Evolutionary conservation across 1,140 invertebrate genomes (phyloP), one percentile per base, ranked within the genome.

Genomic region (Ladona fulva): DNA sequence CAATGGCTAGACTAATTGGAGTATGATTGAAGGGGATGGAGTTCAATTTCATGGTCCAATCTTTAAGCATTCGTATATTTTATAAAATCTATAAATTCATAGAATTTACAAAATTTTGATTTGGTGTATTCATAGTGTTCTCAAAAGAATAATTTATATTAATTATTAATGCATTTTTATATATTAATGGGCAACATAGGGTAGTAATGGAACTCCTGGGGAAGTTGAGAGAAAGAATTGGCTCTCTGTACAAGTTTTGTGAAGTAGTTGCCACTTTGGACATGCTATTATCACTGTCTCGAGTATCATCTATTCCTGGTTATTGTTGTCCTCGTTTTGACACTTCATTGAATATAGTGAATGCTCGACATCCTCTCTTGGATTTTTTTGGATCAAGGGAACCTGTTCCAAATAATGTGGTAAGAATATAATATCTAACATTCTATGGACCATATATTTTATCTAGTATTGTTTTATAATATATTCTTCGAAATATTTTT

Each of bases 211-310:
- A 89, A 37, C 82, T 92, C 37, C 81, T 92, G 0, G 86, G 88
- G 77, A 87, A 89, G 75, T 85, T 96, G 8, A 87, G 91, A 78
- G 86, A 90, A 74, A 87, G 92, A 76, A 91, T 95, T 81, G 86
- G 89, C 0, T 91, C 90, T 80, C 86, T 97, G 10, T 95, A 96
- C 84, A 90, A 91, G 81, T 83, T 97, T 24, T 92, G 92, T 78
- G 94, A 95, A 81, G 88, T 91, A 77, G 88, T 97, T 74, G 90
- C 93, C 19, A 90, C 92, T 80, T 81, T 97, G 42, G 96, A 97
- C 82, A 86, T 97, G 77, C 82, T 96, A 1, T 83, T 92, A 14
- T 91, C 91, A 0, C 87, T 97, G 78, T 91, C 94, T 37, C 87
- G 91, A 84, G 89, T 91, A 74, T 90, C 90, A 80, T 85, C 81